Percentiles rank a stretch among this genome's conserved stretches.
Conservation (phyloP, 2,888 invertebrate species). For the Thelaira solivaga region DNA sequence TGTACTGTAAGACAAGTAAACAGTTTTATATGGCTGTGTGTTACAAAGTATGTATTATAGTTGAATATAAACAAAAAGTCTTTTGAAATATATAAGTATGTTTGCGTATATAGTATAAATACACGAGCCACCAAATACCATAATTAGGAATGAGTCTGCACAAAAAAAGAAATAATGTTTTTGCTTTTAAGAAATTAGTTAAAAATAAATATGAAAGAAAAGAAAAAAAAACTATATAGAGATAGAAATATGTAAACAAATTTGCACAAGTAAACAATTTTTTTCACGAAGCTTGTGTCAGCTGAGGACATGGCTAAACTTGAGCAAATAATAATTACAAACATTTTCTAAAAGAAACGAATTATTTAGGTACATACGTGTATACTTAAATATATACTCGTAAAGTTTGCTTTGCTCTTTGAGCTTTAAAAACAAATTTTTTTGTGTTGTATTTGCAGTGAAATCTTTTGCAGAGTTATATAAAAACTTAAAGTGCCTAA, state of each 20-base stretch:
- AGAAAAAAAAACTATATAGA: not conserved
- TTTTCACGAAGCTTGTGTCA: slow-evolving; percentile 3
- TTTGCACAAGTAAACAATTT: slow-evolving; percentile 12
- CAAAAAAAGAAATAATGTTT: not conserved
- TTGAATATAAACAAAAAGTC: slow-evolving; percentile 5
- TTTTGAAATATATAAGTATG: not conserved
- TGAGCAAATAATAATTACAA: not conserved
- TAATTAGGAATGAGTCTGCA: slow-evolving; percentile 28
- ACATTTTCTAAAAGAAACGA: not conserved
- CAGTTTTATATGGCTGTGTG: slow-evolving; percentile 11
- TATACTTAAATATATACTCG: no score
- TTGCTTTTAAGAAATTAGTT: slow-evolving; percentile 34
- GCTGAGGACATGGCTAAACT: slow-evolving; percentile 4
- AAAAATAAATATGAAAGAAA: slow-evolving; percentile 13
- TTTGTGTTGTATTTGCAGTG: no score
- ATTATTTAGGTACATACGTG: not conserved
- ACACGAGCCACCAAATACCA: slow-evolving; percentile 33
- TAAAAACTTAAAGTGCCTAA: no score
- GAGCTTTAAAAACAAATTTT: no score
- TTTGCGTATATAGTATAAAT: slow-evolving; percentile 13
- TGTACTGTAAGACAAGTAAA: slow-evolving; percentile 12
- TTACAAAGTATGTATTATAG: not conserved
- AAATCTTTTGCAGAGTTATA: no score
- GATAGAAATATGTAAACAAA: not conserved
- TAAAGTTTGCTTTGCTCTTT: no score